Conservation (phyloP, 2,888 invertebrate species). For the Notocelia uddmanniana region DNA sequence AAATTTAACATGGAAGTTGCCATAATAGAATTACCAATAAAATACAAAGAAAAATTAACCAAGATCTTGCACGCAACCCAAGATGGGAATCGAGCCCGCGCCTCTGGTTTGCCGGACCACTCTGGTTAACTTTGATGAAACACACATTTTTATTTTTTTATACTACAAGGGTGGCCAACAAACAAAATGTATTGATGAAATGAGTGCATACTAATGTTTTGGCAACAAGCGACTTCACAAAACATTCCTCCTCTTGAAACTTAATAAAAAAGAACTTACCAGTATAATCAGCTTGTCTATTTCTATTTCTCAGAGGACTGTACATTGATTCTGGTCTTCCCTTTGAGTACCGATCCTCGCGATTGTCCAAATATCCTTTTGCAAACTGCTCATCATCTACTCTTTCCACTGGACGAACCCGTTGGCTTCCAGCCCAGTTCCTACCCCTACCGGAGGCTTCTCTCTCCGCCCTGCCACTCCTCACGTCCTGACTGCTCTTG, state of each 20-base stretch:
- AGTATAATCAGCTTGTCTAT: constrained; percentile 52
- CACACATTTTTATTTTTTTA: too few species aligned
- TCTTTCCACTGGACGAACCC: constrained; percentile 65
- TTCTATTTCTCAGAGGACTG: constrained; percentile 66
- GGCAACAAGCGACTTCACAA: not conserved
- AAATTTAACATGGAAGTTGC: too few species aligned
- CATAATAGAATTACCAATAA: too few species aligned
- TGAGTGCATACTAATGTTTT: not conserved
- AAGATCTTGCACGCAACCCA: too few species aligned
- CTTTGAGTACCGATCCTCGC: constrained; percentile 31
- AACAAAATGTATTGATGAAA: too few species aligned
- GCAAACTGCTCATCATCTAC: constrained; percentile 80
- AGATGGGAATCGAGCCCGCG: too few species aligned
- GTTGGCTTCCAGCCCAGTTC: constrained; percentile 72
- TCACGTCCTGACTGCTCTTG: constrained; percentile 71
- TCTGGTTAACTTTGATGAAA: too few species aligned
- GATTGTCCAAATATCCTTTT: constrained; percentile 65
- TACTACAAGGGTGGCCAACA: too few species aligned
- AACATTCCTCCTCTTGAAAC: not conserved
- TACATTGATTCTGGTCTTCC: constrained; percentile 57
- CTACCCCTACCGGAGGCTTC: constrained; percentile 63
- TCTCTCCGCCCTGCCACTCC: constrained; percentile 58
- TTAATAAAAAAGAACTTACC: constrained; percentile 27
- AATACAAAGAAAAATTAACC: too few species aligned
- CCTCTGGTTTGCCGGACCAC: too few species aligned